Evolutionary conservation across 2,888 invertebrate species (phyloP).

Genomic region (Ectemnius cavifrons): DNA sequence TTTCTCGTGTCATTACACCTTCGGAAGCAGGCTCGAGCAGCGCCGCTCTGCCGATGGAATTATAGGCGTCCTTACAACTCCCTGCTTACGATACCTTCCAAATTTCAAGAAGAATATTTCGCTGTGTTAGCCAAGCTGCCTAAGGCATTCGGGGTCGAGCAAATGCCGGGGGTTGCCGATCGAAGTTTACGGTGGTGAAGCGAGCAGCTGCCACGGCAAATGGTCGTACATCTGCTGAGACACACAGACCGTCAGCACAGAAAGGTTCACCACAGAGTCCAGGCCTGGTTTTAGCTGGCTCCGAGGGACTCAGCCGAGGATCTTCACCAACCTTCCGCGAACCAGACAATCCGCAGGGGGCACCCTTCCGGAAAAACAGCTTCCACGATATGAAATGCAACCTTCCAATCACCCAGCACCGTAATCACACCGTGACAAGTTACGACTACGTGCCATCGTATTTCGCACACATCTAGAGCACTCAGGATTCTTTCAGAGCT

Average conservation of each 20-base stretch:
- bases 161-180: slow-evolving; percentile 39
- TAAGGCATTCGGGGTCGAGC: too few relatives aligned
- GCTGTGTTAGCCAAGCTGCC: too few relatives aligned
- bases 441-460: background rate
- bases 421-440: too few relatives aligned
- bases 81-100: background rate
- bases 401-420: too few relatives aligned
- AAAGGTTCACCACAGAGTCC: slow-evolving; percentile 39
- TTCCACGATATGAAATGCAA: too few relatives aligned
- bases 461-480: background rate
- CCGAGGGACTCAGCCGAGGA: slow-evolving; percentile 22
- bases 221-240: slow-evolving; percentile 75
- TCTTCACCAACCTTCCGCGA: slow-evolving; percentile 8
- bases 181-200: slow-evolving; percentile 56
- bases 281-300: slow-evolving; percentile 35
- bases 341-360: background rate
- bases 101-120: slow-evolving; percentile 5
- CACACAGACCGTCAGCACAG: slow-evolving; percentile 38
- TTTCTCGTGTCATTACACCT: slow-evolving; percentile 41
- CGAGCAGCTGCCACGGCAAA: slow-evolving; percentile 74
- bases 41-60: slow-evolving; percentile 15
- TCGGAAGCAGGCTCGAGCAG: slow-evolving; percentile 11
- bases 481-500: background rate
- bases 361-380: background rate
- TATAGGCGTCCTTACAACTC: background rate